Conservation (phyloP, 2,888 invertebrate species). For the Lasioglossum lativentre region DNA sequence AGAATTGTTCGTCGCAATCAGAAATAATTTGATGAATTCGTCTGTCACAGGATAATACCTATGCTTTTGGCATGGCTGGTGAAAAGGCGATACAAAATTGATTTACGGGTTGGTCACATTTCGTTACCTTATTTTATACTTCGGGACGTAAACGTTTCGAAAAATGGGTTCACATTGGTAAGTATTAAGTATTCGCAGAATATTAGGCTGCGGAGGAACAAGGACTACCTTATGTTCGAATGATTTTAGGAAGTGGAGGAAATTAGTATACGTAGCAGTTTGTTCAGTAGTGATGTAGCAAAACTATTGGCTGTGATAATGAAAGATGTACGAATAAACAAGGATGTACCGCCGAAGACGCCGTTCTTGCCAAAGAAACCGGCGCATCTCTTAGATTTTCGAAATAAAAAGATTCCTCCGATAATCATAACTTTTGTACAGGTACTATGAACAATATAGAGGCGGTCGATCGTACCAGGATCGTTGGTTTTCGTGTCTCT, state of each 20-base stretch:
- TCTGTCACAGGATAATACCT: slow-evolving; percentile 89
- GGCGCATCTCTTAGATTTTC: slow-evolving; percentile 87
- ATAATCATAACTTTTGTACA: slow-evolving; percentile 93
- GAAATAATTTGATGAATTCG: slow-evolving; percentile 8
- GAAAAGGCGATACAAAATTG: slow-evolving; percentile 91
- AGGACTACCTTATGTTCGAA: neutral
- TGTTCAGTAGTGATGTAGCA: slow-evolving; percentile 94
- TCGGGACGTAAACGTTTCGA: slow-evolving; percentile 92
- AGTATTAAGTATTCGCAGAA: slow-evolving; percentile 85
- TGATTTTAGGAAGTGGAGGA: slow-evolving; percentile 92
- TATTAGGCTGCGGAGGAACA: neutral
- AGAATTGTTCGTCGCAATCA: neutral
- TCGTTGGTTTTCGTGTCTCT: neutral
- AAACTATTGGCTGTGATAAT: slow-evolving; percentile 94
- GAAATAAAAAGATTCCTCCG: slow-evolving; percentile 91
- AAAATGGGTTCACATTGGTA: slow-evolving; percentile 92
- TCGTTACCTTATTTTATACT: slow-evolving; percentile 92
- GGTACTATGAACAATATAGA: slow-evolving; percentile 84
- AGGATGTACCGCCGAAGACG: slow-evolving; percentile 86
- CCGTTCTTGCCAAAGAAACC: slow-evolving; percentile 67
- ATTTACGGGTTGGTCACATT: slow-evolving; percentile 92
- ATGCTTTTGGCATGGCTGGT: slow-evolving; percentile 92
- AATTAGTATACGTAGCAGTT: slow-evolving; percentile 93
- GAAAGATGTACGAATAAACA: slow-evolving; percentile 92
- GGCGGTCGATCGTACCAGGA: neutral